phyloP scores from a whole-genome alignment of 2,113 vertebrate genomes.

The Emydura subglobosa region DNA sequence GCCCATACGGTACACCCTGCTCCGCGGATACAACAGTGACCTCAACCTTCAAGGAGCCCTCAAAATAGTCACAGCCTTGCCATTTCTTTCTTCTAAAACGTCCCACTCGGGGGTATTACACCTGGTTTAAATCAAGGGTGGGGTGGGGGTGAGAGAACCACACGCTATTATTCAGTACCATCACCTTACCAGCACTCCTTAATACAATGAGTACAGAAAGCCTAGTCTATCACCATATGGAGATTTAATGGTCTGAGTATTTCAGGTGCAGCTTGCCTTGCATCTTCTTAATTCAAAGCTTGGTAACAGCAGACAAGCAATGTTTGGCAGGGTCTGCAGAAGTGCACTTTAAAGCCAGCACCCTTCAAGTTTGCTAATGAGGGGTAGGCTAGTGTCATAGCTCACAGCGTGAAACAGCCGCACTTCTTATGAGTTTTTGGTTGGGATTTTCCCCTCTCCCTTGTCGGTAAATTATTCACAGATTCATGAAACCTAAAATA shows the following conservation, averaged over 20 bases:
- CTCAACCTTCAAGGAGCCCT: neutral
- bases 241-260: neutral
- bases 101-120: neutral
- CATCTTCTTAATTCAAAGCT: neutral
- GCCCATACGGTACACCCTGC: neutral
- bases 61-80: neutral
- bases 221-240: accelerated
- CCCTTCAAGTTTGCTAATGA: neutral
- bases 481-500: neutral
- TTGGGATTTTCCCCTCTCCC: neutral
- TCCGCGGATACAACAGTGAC: neutral
- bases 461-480: neutral
- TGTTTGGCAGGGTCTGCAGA: neutral
- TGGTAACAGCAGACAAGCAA: accelerated
- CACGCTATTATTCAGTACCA: neutral
- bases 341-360: neutral
- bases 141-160: neutral
- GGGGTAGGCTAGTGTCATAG: neutral
- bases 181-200: neutral
- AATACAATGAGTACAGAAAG: accelerated
- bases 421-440: neutral
- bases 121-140: neutral
- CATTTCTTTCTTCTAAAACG: neutral
- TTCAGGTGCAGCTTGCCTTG: neutral
- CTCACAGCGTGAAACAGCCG: accelerated